Conservation (phyloP, 1,140 invertebrate species). For the Oscheius sp. region DNA sequence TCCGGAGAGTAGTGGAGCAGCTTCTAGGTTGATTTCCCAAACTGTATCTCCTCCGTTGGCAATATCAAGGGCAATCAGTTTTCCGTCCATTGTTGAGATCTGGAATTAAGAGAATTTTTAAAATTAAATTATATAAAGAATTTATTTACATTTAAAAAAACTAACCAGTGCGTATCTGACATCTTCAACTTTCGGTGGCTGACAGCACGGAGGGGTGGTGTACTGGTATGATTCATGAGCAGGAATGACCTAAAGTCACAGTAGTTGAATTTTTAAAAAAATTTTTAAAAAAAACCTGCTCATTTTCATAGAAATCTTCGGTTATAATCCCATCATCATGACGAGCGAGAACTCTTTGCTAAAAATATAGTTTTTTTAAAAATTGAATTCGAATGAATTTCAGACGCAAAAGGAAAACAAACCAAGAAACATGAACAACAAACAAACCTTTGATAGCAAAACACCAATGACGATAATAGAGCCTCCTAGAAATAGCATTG, state of each 20-base stretch:
- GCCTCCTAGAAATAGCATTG: background rate
- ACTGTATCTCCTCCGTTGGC: constrained; percentile 1
- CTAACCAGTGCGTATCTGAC: background rate
- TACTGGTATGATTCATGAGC: background rate
- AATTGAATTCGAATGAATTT: no score
- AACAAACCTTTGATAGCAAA: background rate
- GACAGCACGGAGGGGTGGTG: background rate
- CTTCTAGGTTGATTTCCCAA: constrained; percentile 21
- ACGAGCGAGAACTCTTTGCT: background rate
- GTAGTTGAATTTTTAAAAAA: no score
- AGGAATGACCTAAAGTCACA: background rate
- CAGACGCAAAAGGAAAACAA: no score
- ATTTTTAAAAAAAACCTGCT: background rate
- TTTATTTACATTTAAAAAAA: background rate
- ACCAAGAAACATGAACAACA: background rate
- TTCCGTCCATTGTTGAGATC: constrained; percentile 31
- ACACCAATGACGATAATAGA: background rate
- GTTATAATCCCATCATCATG: background rate
- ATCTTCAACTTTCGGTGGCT: background rate
- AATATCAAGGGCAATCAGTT: constrained; percentile 20
- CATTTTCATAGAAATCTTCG: background rate
- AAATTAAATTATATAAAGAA: background rate
- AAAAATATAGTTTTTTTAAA: background rate
- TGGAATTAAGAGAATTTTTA: constrained; percentile 3
- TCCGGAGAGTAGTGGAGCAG: constrained; percentile 6